Evolutionary conservation across 2,797 vertebrate species (phyloP).

Genomic region (Phyllotis vaccarum): DNA sequence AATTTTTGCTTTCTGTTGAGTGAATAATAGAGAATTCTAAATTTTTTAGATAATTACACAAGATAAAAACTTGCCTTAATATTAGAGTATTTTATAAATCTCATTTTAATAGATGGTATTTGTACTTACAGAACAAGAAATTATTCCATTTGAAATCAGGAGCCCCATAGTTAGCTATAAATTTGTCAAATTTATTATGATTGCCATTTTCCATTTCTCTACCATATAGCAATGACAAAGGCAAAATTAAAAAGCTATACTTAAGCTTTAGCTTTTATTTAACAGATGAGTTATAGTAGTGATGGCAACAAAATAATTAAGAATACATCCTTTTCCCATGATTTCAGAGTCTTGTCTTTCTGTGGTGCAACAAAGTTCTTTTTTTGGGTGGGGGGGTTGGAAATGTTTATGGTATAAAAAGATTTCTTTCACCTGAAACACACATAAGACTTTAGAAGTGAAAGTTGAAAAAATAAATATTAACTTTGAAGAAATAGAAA

Average conservation of each 20-base stretch:
- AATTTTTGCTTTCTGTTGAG: background rate
- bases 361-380: background rate
- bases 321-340: background rate
- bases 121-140: background rate
- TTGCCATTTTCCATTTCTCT: background rate
- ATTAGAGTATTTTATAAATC: background rate
- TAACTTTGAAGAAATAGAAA: background rate
- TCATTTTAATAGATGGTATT: slow-evolving; percentile 15
- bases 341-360: background rate
- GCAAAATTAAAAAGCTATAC: background rate
- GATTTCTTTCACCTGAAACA: background rate
- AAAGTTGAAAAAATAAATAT: background rate
- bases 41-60: background rate
- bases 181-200: background rate
- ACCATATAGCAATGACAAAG: background rate
- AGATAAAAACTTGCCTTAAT: background rate
- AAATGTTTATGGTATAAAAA: background rate
- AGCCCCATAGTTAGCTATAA: background rate
- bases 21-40: background rate
- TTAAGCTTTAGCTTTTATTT: background rate
- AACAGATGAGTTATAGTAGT: too few relatives aligned
- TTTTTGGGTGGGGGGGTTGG: too few relatives aligned
- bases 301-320: background rate
- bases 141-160: slow-evolving; percentile 36
- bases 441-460: background rate